These are phyloP conservation scores for Nibea albiflora DNA, from an alignment of 2,113 vertebrate genomes.

Conservation along the genomic window DNA sequence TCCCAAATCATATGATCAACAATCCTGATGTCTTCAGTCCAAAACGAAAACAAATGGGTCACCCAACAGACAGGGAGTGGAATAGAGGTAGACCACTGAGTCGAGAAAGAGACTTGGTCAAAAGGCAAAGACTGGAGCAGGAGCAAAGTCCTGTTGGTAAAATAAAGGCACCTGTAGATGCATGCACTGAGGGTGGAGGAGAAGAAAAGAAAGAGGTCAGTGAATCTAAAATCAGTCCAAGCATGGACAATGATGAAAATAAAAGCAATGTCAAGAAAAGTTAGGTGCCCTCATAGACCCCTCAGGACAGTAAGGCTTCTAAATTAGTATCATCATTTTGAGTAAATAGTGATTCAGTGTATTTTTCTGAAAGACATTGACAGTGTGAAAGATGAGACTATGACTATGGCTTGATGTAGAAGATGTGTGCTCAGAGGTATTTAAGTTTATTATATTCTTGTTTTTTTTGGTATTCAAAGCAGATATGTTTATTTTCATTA, in stretches of 20 bases:
- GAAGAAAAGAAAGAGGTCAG: constrained; percentile 34
- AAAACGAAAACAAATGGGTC: constrained; percentile 42
- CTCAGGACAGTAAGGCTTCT: constrained; percentile 63
- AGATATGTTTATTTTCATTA: constrained; percentile 32
- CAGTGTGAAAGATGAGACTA: constrained; percentile 29
- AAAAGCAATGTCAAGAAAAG: constrained; percentile 74
- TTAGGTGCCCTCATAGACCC: constrained; percentile 62
- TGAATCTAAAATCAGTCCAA: constrained; percentile 59
- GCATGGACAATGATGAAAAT: constrained; percentile 60
- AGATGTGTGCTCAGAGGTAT: constrained; percentile 9
- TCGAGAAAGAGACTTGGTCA: constrained; percentile 47
- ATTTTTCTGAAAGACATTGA: background rate
- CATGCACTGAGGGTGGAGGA: constrained; percentile 54
- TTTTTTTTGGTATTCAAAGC: constrained; percentile 37
- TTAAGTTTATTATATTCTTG: constrained; percentile 30
- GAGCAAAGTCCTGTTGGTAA: constrained; percentile 55
- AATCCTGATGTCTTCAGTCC: constrained; percentile 74
- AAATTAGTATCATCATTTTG: constrained; percentile 12
- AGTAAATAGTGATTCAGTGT: too few species aligned
- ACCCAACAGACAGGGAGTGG: constrained; percentile 32
- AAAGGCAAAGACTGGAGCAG: constrained; percentile 68
- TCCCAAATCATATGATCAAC: constrained; percentile 67
- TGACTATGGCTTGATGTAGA: constrained; percentile 18
- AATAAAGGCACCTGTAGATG: constrained; percentile 67
- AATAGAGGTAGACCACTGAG: constrained; percentile 75